phyloP scores from a whole-genome alignment of 1,140 invertebrate genomes.

The Drosophila bipectinata region DNA sequence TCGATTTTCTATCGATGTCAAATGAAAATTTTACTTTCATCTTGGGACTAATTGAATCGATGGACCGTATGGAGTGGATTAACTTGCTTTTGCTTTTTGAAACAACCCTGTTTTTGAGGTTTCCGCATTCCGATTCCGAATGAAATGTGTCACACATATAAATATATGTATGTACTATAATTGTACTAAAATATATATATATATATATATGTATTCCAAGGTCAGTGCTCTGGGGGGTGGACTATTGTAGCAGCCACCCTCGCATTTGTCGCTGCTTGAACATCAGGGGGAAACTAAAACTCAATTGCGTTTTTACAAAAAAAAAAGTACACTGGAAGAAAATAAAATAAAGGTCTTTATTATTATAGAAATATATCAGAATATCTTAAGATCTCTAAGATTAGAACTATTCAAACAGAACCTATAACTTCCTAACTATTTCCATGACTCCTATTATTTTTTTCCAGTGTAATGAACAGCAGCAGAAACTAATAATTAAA shows the following conservation, averaged over 20 bases:
- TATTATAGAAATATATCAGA: too few relatives aligned
- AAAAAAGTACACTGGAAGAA: not conserved
- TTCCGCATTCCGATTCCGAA: slow-evolving; percentile 31
- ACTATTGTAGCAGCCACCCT: slow-evolving; percentile 33
- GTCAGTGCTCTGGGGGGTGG: slow-evolving; percentile 34
- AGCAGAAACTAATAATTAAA: slow-evolving; percentile 72
- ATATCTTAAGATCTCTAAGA: too few relatives aligned
- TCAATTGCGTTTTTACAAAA: slow-evolving; percentile 15
- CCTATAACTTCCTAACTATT: too few relatives aligned
- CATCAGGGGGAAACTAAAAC: not conserved
- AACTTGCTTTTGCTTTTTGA: slow-evolving; percentile 20
- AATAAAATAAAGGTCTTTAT: not conserved
- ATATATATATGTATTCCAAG: slow-evolving; percentile 17
- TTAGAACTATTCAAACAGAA: too few relatives aligned
- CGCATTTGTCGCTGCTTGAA: slow-evolving; percentile 14
- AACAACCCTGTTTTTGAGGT: slow-evolving; percentile 42
- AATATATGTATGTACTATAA: not conserved
- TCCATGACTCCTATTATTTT: too few relatives aligned
- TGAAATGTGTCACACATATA: not conserved
- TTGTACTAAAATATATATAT: not conserved
- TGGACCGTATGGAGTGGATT: slow-evolving; percentile 46
- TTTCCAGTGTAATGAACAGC: slow-evolving; percentile 4
- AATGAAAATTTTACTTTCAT: slow-evolving; percentile 19
- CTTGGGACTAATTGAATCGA: slow-evolving; percentile 41
- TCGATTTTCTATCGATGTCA: slow-evolving; percentile 20